Conservation (phyloP, 2,797 vertebrate species). For the Halcyon leucocephala region DNA sequence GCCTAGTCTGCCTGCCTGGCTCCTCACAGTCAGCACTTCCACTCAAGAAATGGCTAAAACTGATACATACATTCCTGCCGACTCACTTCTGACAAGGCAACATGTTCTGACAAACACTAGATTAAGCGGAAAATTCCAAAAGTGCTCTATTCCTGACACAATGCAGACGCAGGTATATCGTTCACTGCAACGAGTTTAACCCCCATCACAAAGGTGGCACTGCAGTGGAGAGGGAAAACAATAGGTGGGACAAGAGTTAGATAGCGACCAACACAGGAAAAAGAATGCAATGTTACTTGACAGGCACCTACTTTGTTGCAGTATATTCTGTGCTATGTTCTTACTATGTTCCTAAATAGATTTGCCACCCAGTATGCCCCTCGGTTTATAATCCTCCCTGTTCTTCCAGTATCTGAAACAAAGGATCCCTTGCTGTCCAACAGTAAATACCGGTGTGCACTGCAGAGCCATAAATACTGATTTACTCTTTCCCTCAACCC, state of each 20-base stretch:
- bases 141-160: background rate
- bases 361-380: background rate
- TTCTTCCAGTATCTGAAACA: background rate
- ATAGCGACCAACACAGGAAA: background rate
- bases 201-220: background rate
- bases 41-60: background rate
- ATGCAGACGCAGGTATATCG: background rate
- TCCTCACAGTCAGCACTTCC: background rate
- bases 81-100: background rate
- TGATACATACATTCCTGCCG: background rate
- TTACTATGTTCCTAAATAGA: background rate
- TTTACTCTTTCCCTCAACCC: background rate
- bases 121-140: conserved; percentile 25
- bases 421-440: background rate
- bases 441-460: background rate
- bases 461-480: background rate
- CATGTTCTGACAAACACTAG: background rate
- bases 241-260: background rate
- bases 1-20: background rate
- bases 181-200: background rate
- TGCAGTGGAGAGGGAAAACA: background rate
- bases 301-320: background rate
- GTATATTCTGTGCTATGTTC: background rate
- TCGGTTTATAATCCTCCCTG: background rate
- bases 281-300: background rate